Conservation (phyloP, 2,888 invertebrate genomes). For the Xestobium rufovillosum region DNA sequence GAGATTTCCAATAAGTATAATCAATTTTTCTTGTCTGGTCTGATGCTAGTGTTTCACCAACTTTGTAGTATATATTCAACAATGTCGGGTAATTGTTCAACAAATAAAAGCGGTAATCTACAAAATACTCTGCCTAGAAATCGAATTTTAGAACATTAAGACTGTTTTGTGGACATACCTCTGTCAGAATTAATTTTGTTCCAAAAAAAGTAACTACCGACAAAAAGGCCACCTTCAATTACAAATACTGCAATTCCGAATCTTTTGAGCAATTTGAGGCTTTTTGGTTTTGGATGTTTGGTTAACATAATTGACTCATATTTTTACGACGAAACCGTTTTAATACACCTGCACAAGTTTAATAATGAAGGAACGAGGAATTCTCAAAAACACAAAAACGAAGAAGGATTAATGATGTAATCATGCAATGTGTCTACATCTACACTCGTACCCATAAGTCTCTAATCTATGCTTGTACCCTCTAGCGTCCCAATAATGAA, state of each 20-base stretch:
- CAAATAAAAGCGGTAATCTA: slow-evolving; percentile 66
- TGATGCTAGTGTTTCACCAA: slow-evolving; percentile 56
- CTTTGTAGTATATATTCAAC: slow-evolving; percentile 60
- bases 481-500: too few relatives aligned
- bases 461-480: too few relatives aligned
- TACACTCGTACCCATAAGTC: too few relatives aligned
- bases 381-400: too few relatives aligned
- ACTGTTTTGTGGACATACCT: slow-evolving; percentile 44
- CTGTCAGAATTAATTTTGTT: slow-evolving; percentile 61
- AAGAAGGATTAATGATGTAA: too few relatives aligned
- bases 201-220: slow-evolving; percentile 58
- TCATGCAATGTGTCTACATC: too few relatives aligned
- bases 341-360: too few relatives aligned
- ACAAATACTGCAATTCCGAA: slow-evolving; percentile 52
- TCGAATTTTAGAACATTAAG: slow-evolving; percentile 8
- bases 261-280: slow-evolving; percentile 42
- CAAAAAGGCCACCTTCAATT: slow-evolving; percentile 53
- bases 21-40: slow-evolving; percentile 48
- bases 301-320: slow-evolving; percentile 62
- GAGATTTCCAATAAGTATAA: slow-evolving; percentile 48
- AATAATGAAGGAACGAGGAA: too few relatives aligned
- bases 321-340: too few relatives aligned
- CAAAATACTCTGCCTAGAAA: slow-evolving; percentile 28
- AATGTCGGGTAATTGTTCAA: slow-evolving; percentile 57
- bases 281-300: slow-evolving; percentile 55